Evolutionary conservation across 2,888 invertebrate genomes (phyloP), one percentile per base, ranked within the genome.

Genomic region (Cheilosia urbana): DNA sequence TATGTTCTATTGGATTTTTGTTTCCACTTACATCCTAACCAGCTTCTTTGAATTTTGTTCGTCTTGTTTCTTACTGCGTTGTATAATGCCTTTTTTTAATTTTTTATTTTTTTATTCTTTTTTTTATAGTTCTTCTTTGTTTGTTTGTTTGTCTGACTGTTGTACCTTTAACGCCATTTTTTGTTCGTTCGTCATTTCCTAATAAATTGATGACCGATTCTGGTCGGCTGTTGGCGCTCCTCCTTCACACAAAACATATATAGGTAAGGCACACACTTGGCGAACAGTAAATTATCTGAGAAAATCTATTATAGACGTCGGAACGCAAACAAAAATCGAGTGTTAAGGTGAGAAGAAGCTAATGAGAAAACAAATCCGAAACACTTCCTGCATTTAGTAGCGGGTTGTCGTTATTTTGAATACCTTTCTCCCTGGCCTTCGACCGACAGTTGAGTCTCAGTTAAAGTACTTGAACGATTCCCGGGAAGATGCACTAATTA

Each of bases 181-280:
- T 34, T 24, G 34, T 66, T 51, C 37, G 62, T 51, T 53, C n/a
- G 65, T 66, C 51, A 40, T 51, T 66, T 53, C 51, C 51, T 53
- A 66, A 51, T 37, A 66, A 66, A 51, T 66, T 19, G 51, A 62
- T 62, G 62, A 62, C 57, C 19, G 62, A 51, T 66, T 62, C 21
- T 40, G 47, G 51, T 51, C 37, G 24, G 47, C 15, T 51, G 63
- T 63, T 47, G 63, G 63, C 63, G 63, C 63, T 47, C 45, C 63
- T 47, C 19, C 47, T 63, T 49, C 30, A 63, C 19, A 24, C 15
- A 17, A 30, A 62, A 37, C 13, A 30, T 30, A 30, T 30, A 30
- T 30, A 62, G 62, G 42, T 45, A 45, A 30, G n/a, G 27, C 24
- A 47, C 40, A 62, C 19, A 42, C 62, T n/a, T 15, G 5, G 13